Conservation (phyloP, 2,888 invertebrate species). For the Neoscelio sp. region DNA sequence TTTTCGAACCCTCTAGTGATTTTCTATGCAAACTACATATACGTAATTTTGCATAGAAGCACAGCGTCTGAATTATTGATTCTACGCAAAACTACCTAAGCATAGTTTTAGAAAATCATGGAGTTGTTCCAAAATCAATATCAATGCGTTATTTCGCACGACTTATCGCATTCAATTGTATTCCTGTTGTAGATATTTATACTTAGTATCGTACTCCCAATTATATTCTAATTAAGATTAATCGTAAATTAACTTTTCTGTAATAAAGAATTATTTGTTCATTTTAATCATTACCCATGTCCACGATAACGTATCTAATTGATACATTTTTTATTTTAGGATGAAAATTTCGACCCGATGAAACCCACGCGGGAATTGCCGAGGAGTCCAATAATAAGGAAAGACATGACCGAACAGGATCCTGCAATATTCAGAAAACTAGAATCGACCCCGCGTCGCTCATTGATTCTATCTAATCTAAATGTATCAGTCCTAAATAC, state of each 20-base stretch:
- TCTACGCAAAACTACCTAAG: constrained; percentile 62
- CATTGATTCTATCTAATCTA: constrained; percentile 34
- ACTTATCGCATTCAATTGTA: too few species aligned
- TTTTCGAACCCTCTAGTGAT: constrained; percentile 65
- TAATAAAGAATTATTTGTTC: background rate
- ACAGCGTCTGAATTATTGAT: constrained; percentile 64
- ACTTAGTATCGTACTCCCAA: too few species aligned
- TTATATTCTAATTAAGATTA: too few species aligned
- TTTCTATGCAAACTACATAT: constrained; percentile 65
- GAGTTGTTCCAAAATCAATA: constrained; percentile 48
- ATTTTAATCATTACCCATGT: constrained; percentile 13
- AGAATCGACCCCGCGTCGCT: constrained; percentile 7
- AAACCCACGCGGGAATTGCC: constrained; percentile 73
- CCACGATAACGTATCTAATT: background rate
- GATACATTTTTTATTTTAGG: constrained; percentile 46
- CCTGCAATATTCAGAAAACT: too few species aligned
- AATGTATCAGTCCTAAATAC: constrained; percentile 45
- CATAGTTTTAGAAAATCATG: constrained; percentile 58
- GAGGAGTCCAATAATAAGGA: constrained; percentile 75
- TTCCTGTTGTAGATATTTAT: too few species aligned
- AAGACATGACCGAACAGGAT: too few species aligned
- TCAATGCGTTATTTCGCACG: constrained; percentile 6
- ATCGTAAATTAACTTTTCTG: too few species aligned
- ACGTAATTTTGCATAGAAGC: constrained; percentile 65
- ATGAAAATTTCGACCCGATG: constrained; percentile 73